Conservation (phyloP, 2,888 invertebrate species). For the Keiferia lycopersicella region DNA sequence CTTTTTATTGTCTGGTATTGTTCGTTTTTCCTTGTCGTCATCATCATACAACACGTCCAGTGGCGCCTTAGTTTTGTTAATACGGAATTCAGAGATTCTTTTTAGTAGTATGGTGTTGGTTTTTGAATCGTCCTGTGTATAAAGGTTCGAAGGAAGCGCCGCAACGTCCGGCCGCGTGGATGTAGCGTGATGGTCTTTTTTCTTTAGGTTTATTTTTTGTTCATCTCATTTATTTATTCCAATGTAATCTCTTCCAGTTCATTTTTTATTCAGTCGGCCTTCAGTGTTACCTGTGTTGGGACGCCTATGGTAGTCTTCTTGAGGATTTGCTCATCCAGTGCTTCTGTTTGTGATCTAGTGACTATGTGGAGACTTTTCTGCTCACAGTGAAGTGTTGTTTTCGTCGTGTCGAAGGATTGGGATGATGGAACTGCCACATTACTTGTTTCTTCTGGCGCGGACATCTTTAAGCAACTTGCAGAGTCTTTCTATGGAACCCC, state of each 20-base stretch:
- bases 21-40: constrained; percentile 14
- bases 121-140: constrained; percentile 63
- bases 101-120: neutral
- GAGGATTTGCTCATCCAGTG: constrained; percentile 45
- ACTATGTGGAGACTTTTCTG: constrained; percentile 1
- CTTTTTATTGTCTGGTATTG: constrained; percentile 23
- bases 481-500: constrained; percentile 72
- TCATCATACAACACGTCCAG: neutral
- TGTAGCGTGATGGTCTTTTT: constrained; percentile 78
- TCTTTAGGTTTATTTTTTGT: constrained; percentile 78
- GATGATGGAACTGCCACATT: constrained; percentile 78
- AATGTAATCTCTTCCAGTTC: constrained; percentile 81
- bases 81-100: neutral
- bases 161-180: constrained; percentile 81
- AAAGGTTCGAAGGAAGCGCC: constrained; percentile 77
- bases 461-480: constrained; percentile 63
- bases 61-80: constrained; percentile 36
- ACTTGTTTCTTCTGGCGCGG: constrained; percentile 68
- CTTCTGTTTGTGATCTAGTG: neutral
- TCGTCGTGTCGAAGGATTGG: constrained; percentile 49
- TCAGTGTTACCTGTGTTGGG: constrained; percentile 79
- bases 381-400: constrained; percentile 33
- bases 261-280: constrained; percentile 82
- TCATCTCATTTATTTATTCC: constrained; percentile 83
- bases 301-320: constrained; percentile 62